A percentile compares a stretch with the other conserved stretches of the same genome.
These are phyloP conservation scores for Platypus cylindrus DNA, from an alignment of 2,888 invertebrate species.

Conservation along the genomic window DNA sequence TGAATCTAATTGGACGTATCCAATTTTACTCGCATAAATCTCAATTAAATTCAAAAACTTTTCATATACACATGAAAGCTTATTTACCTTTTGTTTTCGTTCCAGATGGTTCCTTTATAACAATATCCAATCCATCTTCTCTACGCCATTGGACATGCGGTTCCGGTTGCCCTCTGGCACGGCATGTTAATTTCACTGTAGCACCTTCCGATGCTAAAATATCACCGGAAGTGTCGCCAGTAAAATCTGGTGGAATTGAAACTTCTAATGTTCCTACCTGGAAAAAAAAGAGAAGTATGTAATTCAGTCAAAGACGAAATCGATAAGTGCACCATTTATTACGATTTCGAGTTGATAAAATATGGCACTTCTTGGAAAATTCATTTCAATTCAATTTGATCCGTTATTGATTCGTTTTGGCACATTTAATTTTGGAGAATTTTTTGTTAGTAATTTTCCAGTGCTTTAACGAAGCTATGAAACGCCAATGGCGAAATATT, in stretches of 20 bases:
- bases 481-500: too few relatives aligned
- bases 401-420: too few relatives aligned
- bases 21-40: too few relatives aligned
- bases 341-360: too few relatives aligned
- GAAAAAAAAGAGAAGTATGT: slow-evolving; percentile 8
- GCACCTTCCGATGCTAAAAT: slow-evolving; percentile 79
- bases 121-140: slow-evolving; percentile 70
- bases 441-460: too few relatives aligned
- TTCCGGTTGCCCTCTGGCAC: slow-evolving; percentile 66
- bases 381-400: too few relatives aligned
- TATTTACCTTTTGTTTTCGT: slow-evolving; percentile 29
- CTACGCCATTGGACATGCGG: slow-evolving; percentile 74
- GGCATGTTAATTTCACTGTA: slow-evolving; percentile 50
- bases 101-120: slow-evolving; percentile 57
- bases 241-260: slow-evolving; percentile 84
- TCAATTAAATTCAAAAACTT: too few relatives aligned
- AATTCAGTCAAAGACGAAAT: background rate
- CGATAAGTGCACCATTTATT: background rate
- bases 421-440: too few relatives aligned
- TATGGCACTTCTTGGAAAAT: too few relatives aligned
- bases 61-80: too few relatives aligned
- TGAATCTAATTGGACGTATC: too few relatives aligned
- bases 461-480: too few relatives aligned
- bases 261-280: slow-evolving; percentile 78
- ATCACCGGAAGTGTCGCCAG: slow-evolving; percentile 83